Evolutionary conservation across 2,113 vertebrate species (phyloP), one percentile per base, ranked within the genome.

Genomic region (Eulemur rufifrons): DNA sequence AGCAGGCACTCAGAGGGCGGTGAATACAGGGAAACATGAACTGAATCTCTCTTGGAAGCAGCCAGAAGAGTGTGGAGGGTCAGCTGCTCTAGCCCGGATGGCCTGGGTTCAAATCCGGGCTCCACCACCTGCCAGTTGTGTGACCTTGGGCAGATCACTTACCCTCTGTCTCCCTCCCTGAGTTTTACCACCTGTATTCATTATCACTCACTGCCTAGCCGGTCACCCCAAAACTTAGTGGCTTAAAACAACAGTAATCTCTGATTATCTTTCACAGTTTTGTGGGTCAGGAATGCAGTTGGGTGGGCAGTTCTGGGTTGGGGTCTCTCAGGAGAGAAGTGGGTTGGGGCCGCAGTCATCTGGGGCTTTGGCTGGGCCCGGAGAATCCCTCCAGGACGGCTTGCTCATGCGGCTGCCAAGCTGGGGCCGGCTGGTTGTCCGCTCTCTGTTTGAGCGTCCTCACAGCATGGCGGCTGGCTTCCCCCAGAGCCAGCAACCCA

Each of bases 1-100:
- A 27, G 45, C 12, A 14, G 50, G 56, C 9, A 0, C 37, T 83
- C 47, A 34, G 17, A 45, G 39, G 54, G 52, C 34, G 56, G 11
- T 1, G 34, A 15, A 47, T 8, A 1, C 0, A 6, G 52, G 29
- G 29, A 20, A 23, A 54, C 8, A 50, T 15, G 1, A 27, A 27
- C 4, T 2, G 32, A 4, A 10, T 20, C 25, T 45, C 42, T 42
- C 18, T 4, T 3, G 27, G 47, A 66, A 59, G 86, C 0, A 0
- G 18, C 54, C 5, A 1, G 7, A 74, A 71, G 37, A 34, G 56
- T 17, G 1, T 25, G 42, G 25, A 37, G 29, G 23, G 39, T 34
- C 29, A 81, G 45, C 32, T 21, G 27, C 27, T 52, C 21, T 7
- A 37, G 52, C 12, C 3, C 21, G 37, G 29, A 8, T 4, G 59